Conservation (phyloP, 2,797 vertebrate species). For the Sebastes jordani region DNA sequence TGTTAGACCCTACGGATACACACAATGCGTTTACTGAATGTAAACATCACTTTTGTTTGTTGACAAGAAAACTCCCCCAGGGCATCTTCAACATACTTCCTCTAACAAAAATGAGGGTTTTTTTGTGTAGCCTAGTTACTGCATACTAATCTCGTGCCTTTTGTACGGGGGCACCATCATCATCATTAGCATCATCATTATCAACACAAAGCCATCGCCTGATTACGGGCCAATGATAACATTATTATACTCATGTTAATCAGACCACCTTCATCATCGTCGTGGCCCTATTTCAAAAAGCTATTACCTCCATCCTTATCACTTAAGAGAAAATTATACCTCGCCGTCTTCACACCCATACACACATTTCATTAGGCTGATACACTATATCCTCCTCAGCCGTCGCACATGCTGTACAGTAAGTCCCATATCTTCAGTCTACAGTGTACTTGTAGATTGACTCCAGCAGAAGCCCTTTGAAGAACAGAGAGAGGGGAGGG, state of each 20-base stretch:
- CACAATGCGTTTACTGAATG: background rate
- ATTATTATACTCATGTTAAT: conserved; percentile 65
- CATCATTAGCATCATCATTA: conserved; percentile 42
- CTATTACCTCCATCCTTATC: conserved; percentile 69
- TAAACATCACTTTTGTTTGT: background rate
- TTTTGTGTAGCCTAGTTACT: background rate
- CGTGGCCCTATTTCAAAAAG: conserved; percentile 60
- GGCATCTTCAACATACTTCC: background rate
- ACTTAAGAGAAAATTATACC: conserved; percentile 69
- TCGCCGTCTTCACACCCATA: conserved; percentile 27
- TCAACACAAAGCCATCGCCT: conserved; percentile 41
- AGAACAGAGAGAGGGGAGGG: conserved; percentile 17
- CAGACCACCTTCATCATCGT: conserved; percentile 52
- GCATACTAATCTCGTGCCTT: background rate
- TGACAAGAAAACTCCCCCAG: background rate
- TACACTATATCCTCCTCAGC: conserved; percentile 32
- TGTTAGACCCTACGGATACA: background rate
- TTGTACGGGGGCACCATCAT: background rate
- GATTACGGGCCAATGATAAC: conserved; percentile 59
- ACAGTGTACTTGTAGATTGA: conserved; percentile 51
- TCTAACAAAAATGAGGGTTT: background rate
- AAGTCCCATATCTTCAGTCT: conserved; percentile 43
- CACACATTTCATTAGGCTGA: conserved; percentile 31
- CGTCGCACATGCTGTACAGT: conserved; percentile 34
- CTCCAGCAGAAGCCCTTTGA: conserved; percentile 62